Base-by-base conservation (phyloP, 2,888 invertebrate species). In the Rhynchonema sp. region DNA sequence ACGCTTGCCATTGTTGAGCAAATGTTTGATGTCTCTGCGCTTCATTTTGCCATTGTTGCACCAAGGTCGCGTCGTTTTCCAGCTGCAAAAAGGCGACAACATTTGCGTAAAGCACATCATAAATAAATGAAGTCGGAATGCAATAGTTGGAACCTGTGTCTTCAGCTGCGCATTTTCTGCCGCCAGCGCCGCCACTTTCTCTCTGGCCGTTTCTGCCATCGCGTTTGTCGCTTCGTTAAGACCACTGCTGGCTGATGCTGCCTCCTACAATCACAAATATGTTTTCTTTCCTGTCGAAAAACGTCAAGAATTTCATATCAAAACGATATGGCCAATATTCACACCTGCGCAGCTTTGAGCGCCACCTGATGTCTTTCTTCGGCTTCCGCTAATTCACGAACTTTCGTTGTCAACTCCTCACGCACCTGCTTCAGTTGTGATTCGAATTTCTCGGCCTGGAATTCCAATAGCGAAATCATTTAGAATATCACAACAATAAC, bases 341-440 rank as follows among this genome's bases (percentile, higher is more conserved):
- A n/a, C n/a, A n/a, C n/a, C n/a, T 6, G 9, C 38, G 38, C 38
- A 6, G 6, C 9, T 17, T 38, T 38, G 9, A 38, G 38, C 17
- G 38, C 38, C 38, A 17, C 38, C 38, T 6, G 6, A 17, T 17
- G 17, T 38, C 17, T 38, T 17, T 38, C 38, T 17, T 38, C 23
- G 23, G 49, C 49, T 6, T 49, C 49, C 23, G 20, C n/a, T n/a
- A 90, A 77, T 67, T 85, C 84, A 1, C 83, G 81, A 66, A 86
- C 82, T 0, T 82, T 80, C n/a, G 81, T 77, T 65, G 80, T 76
- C 3, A 85, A 78, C 70, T 88, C 85, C 63, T 81, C 80, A 1
- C 86, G 67, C 67, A 82, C 79, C 55, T 30, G 61, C 65, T 56
- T 68, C 63, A 2, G 66, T 57, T 25, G 63, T 63, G 1, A 3